These are phyloP conservation scores for Pachymerium ferrugineum DNA, from an alignment of 2,888 invertebrate genomes.

Conservation along the genomic window DNA sequence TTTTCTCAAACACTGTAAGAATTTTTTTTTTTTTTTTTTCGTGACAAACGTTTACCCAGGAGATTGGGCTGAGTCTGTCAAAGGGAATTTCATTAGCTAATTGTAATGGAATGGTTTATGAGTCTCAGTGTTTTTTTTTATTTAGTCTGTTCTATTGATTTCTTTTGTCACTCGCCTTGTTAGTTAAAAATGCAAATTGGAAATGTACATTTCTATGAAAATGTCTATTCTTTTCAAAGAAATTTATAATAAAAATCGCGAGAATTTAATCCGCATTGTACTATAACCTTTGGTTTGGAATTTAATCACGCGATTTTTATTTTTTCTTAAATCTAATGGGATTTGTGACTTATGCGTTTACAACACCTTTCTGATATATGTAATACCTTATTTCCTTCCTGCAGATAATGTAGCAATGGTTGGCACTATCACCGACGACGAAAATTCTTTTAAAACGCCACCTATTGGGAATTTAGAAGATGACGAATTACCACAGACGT, in stretches of 20 bases:
- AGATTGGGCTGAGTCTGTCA: background rate
- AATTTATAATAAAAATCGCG: background rate
- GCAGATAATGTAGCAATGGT: background rate
- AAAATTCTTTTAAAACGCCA: background rate
- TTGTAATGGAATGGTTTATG: conserved; percentile 20
- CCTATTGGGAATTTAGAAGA: background rate
- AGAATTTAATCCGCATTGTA: no score
- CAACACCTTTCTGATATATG: background rate
- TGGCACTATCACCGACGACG: background rate
- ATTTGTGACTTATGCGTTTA: background rate
- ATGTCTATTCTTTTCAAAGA: background rate
- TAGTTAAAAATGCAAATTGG: background rate
- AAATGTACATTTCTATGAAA: conserved; percentile 16
- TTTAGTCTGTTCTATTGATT: background rate
- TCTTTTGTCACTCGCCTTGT: background rate
- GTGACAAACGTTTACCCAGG: no score
- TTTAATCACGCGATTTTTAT: no score
- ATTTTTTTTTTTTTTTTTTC: background rate
- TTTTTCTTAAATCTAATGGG: background rate
- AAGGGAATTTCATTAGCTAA: conserved; percentile 20
- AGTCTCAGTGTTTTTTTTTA: background rate
- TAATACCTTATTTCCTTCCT: no score
- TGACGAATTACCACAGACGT: background rate
- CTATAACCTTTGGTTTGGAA: no score
- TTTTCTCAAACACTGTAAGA: no score